Evolutionary conservation across 2,888 invertebrate species (phyloP), one percentile per base, ranked within the genome.

Genomic region (Taenaris catops): DNA sequence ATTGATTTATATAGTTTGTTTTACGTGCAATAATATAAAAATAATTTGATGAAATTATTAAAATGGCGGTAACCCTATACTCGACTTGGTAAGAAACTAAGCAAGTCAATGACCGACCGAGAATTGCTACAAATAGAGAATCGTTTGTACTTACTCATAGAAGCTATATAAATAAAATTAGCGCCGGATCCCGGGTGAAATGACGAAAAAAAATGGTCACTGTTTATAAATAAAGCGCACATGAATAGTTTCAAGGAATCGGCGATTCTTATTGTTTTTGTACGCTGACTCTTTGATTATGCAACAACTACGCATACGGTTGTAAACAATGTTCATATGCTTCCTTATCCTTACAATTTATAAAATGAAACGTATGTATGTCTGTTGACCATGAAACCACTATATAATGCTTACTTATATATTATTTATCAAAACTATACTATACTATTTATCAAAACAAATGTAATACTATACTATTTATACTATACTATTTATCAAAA

Each of bases 81-180:
- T 34, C 37, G 41, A 38, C 37, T 35, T 32, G 27, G 44, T 37
- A 41, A 44, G 44, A 37, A 44, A 44, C 37, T 34, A 21, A 19
- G 25, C 12, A 34, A 34, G 48, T 49, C 49, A 44, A 38, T 44
- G 49, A 48, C 49, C 49, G 48, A 40, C 41, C 41, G 41, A 44
- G 43, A 44, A 46, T 48, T 40, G 39, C 46, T 43, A 46, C 49
- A 42, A 48, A 49, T 48, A 48, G 46, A 44, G 41, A 46, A 50
- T 41, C 44, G 28, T 43, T 36, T 39, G 43, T 45, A 49, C 45
- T 44, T 48, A 45, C 43, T 44, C 41, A 44, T 51, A 46, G 48
- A 41, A 34, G 35, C 39, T 45, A 35, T 46, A 46, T 49, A 44
- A 50, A 48, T 50, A 53, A 53, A 46, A 48, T 51, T 51, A 51